Conservation (phyloP, 2,888 invertebrate species). For the Steinernema hermaphroditum region DNA sequence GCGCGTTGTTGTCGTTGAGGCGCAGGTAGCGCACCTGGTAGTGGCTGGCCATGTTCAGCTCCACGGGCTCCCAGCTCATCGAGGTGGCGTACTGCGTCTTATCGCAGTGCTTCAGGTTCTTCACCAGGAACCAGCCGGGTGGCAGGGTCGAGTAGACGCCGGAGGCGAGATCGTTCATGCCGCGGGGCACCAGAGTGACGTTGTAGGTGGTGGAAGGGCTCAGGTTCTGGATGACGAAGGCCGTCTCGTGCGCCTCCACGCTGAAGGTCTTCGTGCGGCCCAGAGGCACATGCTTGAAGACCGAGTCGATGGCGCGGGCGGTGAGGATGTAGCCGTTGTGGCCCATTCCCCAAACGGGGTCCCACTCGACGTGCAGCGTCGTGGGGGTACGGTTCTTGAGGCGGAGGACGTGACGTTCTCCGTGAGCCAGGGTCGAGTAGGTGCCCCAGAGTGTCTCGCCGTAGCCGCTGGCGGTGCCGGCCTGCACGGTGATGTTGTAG, state of each 20-base stretch:
- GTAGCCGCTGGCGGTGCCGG: slow-evolving; percentile 65
- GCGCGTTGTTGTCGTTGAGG: slow-evolving; percentile 52
- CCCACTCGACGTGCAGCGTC: slow-evolving; percentile 66
- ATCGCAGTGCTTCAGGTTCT: slow-evolving; percentile 65
- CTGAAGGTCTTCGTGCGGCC: slow-evolving; percentile 58
- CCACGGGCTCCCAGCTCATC: slow-evolving; percentile 65
- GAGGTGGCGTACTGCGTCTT: slow-evolving; percentile 64
- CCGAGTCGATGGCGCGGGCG: slow-evolving; percentile 61
- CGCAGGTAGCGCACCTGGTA: slow-evolving; percentile 64
- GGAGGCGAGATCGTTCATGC: slow-evolving; percentile 63
- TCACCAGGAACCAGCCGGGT: slow-evolving; percentile 65
- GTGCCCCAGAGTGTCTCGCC: slow-evolving; percentile 66
- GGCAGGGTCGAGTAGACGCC: slow-evolving; percentile 66
- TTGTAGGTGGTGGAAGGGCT: slow-evolving; percentile 66
- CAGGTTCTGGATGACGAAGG: slow-evolving; percentile 60
- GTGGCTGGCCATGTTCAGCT: slow-evolving; percentile 58
- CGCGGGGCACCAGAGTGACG: slow-evolving; percentile 61
- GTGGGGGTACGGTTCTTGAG: slow-evolving; percentile 65
- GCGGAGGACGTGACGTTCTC: slow-evolving; percentile 62
- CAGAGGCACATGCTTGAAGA: slow-evolving; percentile 53
- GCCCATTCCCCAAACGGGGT: slow-evolving; percentile 63
- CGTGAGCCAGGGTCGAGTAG: slow-evolving; percentile 65
- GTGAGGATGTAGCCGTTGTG: slow-evolving; percentile 63
- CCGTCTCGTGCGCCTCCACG: slow-evolving; percentile 58
- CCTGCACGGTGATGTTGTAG: slow-evolving; percentile 67